A percentile compares a stretch with the other conserved stretches of the same genome.
phyloP scores from a whole-genome alignment of 2,113 vertebrate species.

The Pomatorhinus ruficollis region DNA sequence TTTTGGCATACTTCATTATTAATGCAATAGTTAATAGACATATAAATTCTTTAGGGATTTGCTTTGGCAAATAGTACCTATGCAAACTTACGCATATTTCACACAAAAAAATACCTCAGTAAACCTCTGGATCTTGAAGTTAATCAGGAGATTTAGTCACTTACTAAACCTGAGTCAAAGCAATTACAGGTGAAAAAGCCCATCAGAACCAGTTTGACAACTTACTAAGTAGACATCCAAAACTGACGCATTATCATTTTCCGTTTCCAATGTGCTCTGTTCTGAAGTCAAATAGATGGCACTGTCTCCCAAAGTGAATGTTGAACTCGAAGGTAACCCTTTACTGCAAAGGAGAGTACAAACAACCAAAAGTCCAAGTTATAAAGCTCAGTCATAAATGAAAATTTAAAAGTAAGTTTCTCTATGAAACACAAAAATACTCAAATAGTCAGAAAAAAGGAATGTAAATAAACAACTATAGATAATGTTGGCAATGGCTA shows the following conservation, averaged over 20 bases:
- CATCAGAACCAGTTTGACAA: not conserved
- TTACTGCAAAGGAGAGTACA: slow-evolving; percentile 75
- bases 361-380: not conserved
- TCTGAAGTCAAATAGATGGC: slow-evolving; percentile 93
- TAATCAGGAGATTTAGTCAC: not conserved
- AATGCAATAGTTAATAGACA: not conserved
- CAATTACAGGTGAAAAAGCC: not conserved
- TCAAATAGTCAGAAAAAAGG: not conserved
- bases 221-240: slow-evolving; percentile 94
- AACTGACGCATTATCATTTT: slow-evolving; percentile 90
- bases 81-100: not conserved
- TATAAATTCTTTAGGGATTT: not conserved
- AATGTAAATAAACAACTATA: not conserved
- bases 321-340: slow-evolving; percentile 86
- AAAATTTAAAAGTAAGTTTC: not conserved
- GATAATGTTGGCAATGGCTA: not conserved
- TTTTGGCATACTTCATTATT: not conserved
- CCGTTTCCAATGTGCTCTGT: slow-evolving; percentile 85
- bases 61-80: not conserved
- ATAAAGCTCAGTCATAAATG: not conserved
- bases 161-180: not conserved
- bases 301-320: slow-evolving; percentile 91
- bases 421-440: not conserved
- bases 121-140: not conserved
- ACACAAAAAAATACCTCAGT: not conserved